These are phyloP conservation scores for Campylomormyrus numenius DNA, from an alignment of 2,113 vertebrate species.

Conservation along the genomic window DNA sequence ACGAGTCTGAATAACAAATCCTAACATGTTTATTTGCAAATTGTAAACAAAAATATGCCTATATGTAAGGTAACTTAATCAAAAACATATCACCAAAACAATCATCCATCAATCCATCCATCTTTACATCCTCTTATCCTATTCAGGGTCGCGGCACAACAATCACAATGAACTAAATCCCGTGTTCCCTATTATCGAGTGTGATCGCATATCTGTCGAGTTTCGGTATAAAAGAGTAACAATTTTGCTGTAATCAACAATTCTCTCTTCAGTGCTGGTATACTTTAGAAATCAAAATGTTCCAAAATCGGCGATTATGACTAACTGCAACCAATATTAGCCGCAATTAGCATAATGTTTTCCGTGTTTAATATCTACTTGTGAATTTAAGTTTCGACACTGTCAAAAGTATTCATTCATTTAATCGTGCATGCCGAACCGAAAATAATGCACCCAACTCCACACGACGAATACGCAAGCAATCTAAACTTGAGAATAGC, in stretches of 20 bases:
- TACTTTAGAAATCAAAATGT: too few relatives aligned
- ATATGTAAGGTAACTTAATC: not conserved
- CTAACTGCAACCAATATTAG: too few relatives aligned
- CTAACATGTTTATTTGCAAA: not conserved
- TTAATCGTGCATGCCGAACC: too few relatives aligned
- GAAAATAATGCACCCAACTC: too few relatives aligned
- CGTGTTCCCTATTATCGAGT: not conserved
- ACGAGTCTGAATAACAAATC: not conserved
- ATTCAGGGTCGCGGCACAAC: not conserved
- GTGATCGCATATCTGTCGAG: not conserved
- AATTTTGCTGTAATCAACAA: not conserved
- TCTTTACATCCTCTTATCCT: not conserved
- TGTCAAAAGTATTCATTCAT: too few relatives aligned
- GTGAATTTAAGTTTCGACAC: too few relatives aligned
- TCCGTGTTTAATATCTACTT: too few relatives aligned
- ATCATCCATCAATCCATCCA: not conserved
- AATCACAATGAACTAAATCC: too few relatives aligned
- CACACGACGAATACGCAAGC: too few relatives aligned
- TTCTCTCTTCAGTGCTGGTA: too few relatives aligned
- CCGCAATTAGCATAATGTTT: too few relatives aligned
- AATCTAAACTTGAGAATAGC: not conserved
- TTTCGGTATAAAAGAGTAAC: not conserved
- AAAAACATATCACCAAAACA: not conserved
- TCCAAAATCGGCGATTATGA: too few relatives aligned
- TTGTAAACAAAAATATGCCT: not conserved